A percentile compares a stretch with the other conserved stretches of the same genome.
phyloP scores from a whole-genome alignment of 2,113 vertebrate genomes.

The Caracal caracal region DNA sequence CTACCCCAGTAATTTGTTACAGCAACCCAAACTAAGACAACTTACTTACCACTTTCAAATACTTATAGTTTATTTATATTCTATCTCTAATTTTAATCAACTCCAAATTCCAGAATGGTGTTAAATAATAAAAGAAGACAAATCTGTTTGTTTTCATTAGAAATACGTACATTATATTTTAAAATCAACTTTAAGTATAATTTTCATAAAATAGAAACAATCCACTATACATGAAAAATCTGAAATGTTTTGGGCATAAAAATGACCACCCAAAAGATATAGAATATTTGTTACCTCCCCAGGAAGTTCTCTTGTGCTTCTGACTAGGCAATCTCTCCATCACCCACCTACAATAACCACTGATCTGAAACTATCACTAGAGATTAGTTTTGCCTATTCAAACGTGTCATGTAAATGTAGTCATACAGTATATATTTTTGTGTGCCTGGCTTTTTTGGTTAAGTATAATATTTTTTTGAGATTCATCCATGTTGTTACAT shows the following conservation, averaged over 20 bases:
- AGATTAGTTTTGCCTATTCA: not conserved
- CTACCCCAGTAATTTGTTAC: not conserved
- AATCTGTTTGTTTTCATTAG: no score
- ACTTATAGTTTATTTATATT: not conserved
- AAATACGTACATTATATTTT: not conserved
- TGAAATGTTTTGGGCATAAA: not conserved
- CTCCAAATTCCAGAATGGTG: not conserved
- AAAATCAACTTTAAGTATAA: not conserved
- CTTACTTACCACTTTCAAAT: not conserved
- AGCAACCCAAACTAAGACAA: not conserved
- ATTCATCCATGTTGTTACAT: not conserved
- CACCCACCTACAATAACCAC: not conserved
- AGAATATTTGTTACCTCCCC: not conserved
- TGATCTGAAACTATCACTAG: not conserved
- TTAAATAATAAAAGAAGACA: not conserved
- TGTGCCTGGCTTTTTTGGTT: not conserved
- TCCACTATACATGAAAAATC: not conserved
- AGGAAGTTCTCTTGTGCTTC: not conserved
- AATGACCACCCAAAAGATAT: not conserved
- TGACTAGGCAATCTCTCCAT: not conserved
- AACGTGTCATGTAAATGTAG: not conserved
- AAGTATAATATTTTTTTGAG: not conserved
- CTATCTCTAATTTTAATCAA: not conserved
- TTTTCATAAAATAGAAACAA: constrained; percentile 10
- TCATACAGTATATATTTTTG: not conserved